These are phyloP conservation scores for Esox niger DNA, from an alignment of 2,113 vertebrate species.

Conservation along the genomic window DNA sequence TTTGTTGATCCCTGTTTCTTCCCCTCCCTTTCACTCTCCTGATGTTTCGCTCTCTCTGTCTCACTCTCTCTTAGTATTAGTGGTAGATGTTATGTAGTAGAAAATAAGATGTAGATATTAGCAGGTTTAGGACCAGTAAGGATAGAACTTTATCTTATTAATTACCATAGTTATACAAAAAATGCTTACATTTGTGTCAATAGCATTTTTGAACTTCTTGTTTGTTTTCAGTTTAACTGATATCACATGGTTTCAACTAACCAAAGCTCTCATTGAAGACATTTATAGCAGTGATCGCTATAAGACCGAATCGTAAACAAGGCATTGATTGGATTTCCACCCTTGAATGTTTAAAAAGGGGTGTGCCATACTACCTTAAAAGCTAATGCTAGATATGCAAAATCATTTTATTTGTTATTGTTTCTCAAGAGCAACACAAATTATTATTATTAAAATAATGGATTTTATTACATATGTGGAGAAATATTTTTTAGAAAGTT, in stretches of 20 bases:
- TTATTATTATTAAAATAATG: slow-evolving; percentile 78
- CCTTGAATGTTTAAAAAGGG: slow-evolving; percentile 85
- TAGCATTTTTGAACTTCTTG: slow-evolving; percentile 73
- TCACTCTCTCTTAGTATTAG: slow-evolving; percentile 85
- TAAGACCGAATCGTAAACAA: slow-evolving; percentile 75
- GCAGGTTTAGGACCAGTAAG: slow-evolving; percentile 94
- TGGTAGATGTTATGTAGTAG: slow-evolving; percentile 88
- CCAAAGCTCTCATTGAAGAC: slow-evolving; percentile 93
- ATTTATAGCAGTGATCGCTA: slow-evolving; percentile 72
- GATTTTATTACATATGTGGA: slow-evolving; percentile 87
- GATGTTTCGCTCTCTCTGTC: slow-evolving; percentile 66
- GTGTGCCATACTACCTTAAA: slow-evolving; percentile 99
- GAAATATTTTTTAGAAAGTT: slow-evolving; percentile 84
- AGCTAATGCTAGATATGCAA: slow-evolving; percentile 99
- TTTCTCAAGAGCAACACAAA: slow-evolving; percentile 87
- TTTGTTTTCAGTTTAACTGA: slow-evolving; percentile 45
- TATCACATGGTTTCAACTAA: slow-evolving; percentile 96
- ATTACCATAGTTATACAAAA: slow-evolving; percentile 67
- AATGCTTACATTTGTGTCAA: slow-evolving; percentile 75
- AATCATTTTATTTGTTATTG: slow-evolving; percentile 83
- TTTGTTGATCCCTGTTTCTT: slow-evolving; percentile 40
- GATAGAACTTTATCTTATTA: slow-evolving; percentile 93
- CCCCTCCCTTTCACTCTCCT: slow-evolving; percentile 38
- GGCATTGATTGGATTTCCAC: slow-evolving; percentile 89
- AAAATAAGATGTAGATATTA: slow-evolving; percentile 85